These are phyloP conservation scores for Sphinx pinastri DNA, from an alignment of 2,888 invertebrate species.

Conservation along the genomic window DNA sequence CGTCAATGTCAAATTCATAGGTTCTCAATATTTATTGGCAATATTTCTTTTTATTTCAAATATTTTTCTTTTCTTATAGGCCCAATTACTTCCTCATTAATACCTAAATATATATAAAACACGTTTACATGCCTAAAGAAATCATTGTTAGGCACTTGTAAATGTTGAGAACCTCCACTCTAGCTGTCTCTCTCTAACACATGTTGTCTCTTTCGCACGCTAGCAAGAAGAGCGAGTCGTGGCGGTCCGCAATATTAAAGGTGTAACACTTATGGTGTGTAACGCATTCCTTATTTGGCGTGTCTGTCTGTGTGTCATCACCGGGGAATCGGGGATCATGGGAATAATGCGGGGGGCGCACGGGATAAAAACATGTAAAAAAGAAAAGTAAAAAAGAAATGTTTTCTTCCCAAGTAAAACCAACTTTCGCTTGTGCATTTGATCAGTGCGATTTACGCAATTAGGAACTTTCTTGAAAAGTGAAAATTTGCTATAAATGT, in stretches of 20 bases:
- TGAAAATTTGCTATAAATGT: too few species aligned
- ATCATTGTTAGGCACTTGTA: too few species aligned
- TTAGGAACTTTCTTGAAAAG: too few species aligned
- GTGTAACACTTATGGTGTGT: conserved; percentile 62
- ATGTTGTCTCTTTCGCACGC: conserved; percentile 46
- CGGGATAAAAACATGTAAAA: neutral
- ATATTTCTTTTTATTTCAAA: too few species aligned
- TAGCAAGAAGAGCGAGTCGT: conserved; percentile 66
- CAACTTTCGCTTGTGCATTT: too few species aligned
- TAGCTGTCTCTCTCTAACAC: conserved; percentile 33
- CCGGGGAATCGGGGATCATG: conserved; percentile 17
- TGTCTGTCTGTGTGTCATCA: conserved; percentile 41
- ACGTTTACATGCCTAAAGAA: too few species aligned
- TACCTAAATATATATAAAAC: too few species aligned
- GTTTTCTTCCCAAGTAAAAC: too few species aligned
- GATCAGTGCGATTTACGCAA: too few species aligned
- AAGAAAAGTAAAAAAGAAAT: neutral
- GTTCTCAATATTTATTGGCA: conserved; percentile 19
- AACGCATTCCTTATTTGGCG: conserved; percentile 37
- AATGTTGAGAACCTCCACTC: neutral
- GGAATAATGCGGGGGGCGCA: neutral
- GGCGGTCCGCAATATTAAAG: conserved; percentile 68
- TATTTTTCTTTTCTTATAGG: too few species aligned
- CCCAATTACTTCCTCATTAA: too few species aligned
- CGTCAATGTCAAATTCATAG: neutral